phyloP scores from a whole-genome alignment of 2,113 vertebrate species.

The Rattus rattus region DNA sequence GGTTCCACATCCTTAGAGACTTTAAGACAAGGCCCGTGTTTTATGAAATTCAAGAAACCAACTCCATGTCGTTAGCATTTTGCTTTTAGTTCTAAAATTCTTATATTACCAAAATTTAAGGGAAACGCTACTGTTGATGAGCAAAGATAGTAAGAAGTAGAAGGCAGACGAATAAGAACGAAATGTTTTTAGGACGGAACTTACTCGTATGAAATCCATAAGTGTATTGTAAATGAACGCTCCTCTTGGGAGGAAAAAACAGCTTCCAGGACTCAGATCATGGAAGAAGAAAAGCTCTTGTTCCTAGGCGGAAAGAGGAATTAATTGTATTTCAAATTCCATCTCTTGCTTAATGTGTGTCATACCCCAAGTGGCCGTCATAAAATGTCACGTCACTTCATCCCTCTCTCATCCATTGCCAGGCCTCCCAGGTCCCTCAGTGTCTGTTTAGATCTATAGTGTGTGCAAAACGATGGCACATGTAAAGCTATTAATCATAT shows the following conservation, averaged over 20 bases:
- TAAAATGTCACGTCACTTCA: not conserved
- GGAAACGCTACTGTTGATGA: not conserved
- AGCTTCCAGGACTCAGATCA: conserved; percentile 96
- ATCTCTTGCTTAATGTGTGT: not conserved
- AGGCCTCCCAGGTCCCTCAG: not conserved
- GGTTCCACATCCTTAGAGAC: not conserved
- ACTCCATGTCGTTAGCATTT: not conserved
- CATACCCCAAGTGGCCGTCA: not conserved
- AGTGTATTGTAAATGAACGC: conserved; percentile 95
- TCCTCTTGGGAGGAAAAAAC: conserved; percentile 96
- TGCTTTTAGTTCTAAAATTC: not conserved
- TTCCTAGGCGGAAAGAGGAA: conserved; percentile 86
- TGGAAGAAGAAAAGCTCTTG: conserved; percentile 99
- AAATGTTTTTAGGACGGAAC: conserved; percentile 44
- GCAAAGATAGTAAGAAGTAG: not conserved
- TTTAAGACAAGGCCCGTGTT: not conserved
- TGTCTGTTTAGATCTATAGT: not conserved
- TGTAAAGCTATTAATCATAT: not conserved
- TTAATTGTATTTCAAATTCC: conserved; percentile 4
- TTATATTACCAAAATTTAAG: not conserved
- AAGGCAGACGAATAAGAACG: not conserved
- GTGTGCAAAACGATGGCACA: accelerated
- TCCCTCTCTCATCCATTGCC: too few relatives aligned
- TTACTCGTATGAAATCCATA: conserved; percentile 93
- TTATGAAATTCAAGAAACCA: conserved; percentile 1